Base-by-base conservation (phyloP, 2,888 invertebrate species). In the Drosophila borealis region DNA sequence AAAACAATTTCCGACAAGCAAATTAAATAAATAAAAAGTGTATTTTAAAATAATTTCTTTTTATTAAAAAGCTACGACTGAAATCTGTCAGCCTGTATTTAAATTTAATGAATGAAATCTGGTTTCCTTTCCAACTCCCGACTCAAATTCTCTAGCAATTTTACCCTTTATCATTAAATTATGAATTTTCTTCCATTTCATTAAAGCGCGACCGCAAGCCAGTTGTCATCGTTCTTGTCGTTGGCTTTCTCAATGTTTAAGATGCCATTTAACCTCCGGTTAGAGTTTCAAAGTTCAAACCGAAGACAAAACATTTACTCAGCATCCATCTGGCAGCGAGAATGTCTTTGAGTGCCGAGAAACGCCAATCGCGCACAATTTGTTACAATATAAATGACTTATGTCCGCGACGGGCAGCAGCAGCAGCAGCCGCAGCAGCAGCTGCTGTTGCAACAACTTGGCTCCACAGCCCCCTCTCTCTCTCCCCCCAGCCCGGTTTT, bases 351-450 rank as follows among this genome's bases (percentile, higher is more conserved):
- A 41, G 54, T 54, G 67, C 56, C 61, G 55, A 53, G 74, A 59
- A 76, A 74, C 70, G 89, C 86, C 89, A 88, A 86, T 86, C 87
- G 84, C 74, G 86, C 70, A 87, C 83, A 89, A 86, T 89, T 89
- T 86, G 89, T 86, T 86, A 87, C 86, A 88, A 84, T 86, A 88
- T 88, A 89, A 89, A 90, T 81, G 82, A 88, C 86, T 85, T 89
- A 85, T 79, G 88, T 81, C 70, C 81, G 82, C 78, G 75, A 67
- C 72, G 85, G 68, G 68, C 69, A 67, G 48, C 68, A 61, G 61
- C 73, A 62, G 57, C 71, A 69, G 45, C 80, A 70, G 74, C 70
- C 56, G 61, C 68, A 67, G 63, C 78, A 78, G 48, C 82, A 66
- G 74, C 72, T 69, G 75, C 60, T 68, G 69, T 63, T 69, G 82